Evolutionary conservation across 2,888 invertebrate genomes (phyloP), one percentile per base, ranked within the genome.

Genomic region (Lacanobia oleracea): DNA sequence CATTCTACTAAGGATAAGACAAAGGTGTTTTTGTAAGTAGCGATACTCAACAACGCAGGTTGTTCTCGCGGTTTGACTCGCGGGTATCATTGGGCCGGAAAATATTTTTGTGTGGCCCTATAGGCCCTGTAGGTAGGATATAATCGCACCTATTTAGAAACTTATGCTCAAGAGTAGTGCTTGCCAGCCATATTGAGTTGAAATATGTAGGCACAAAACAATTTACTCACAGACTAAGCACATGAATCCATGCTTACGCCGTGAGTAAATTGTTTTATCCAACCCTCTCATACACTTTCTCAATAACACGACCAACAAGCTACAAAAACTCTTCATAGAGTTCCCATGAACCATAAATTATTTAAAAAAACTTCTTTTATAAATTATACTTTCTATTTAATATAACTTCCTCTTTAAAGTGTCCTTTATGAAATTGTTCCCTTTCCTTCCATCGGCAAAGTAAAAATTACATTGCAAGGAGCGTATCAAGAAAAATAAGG

Each of bases 401-500:
- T 53, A 57, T 72, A 21, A 57, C 4, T 43, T 43, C 33, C 14
- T 48, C 21, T 27, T 57, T 48, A 8, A 67, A 67, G 18, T 40
- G 27, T 40, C n/a, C 6, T 21, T 48, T 65, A 48, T 12, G 27
- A 48, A 60, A 50, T 23, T 21, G 8, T 5, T 27, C 40, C 18
- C 23, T 23, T 43, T 73, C 1, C 43, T 18, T 67, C 1, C 37
- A 45, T 54, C 9, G 8, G 0, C 18, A 18, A 65, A 62, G 18
- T 21, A 48, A 73, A 72, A 70, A 77, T 53, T 43, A 67, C 59
- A 10, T 59, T 43, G 67, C 83, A 61, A 82, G 73, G 16, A 82
- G 59, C 51, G 63, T 73, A 64, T 64, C 54, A 73, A 67, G 71
- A 74, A 48, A 81, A 82, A 79, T 56, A 72, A 69, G 37, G 51